Base-by-base conservation (phyloP, 2,888 invertebrate genomes). In the Drosophila setosimentum region DNA sequence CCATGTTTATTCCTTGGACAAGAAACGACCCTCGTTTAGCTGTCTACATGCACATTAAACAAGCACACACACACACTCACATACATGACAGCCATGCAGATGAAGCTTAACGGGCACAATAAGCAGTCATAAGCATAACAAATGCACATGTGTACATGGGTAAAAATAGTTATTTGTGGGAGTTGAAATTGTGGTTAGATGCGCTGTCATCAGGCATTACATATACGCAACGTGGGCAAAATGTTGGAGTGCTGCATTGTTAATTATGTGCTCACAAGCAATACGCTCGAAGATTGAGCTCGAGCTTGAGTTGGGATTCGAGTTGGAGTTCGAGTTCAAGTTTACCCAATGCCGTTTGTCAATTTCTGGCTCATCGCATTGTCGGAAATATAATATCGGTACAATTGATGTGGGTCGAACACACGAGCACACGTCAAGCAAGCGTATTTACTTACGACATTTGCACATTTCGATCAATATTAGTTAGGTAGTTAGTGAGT, bases 111-210 rank as follows among this genome's bases (percentile, higher is more conserved):
- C 59, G 69, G 61, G 42, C 73, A 51, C 65, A 78, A 82, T 77
- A 73, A 79, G 73, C 82, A 75, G 78, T 75, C 78, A 78, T 71
- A 80, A 72, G 75, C 68, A 79, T 63, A 70, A 73, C 72, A 82
- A 80, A 78, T 75, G 64, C 55, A 64, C 64, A 68, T 42, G n/a
- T 18, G 16, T 10, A 21, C 5, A 67, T 58, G 53, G 27, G 33
- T n/a, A 24, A 40, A 63, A 48, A 48, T 64, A 63, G 59, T 55
- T 53, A 60, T 30, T 40, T 2, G 11, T 11, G 16, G 37, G 21
- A 37, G 40, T 8, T 67, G 67, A 76, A 59, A 62, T 70, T 54
- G 53, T 59, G 81, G 58, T 40, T 59, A 55, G 30, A 42, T 24
- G 27, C 61, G 30, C 64, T 61, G 64, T 67, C 62, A 63, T 24